Base-by-base conservation (phyloP, 2,797 vertebrate species). In the Morelia viridis region DNA sequence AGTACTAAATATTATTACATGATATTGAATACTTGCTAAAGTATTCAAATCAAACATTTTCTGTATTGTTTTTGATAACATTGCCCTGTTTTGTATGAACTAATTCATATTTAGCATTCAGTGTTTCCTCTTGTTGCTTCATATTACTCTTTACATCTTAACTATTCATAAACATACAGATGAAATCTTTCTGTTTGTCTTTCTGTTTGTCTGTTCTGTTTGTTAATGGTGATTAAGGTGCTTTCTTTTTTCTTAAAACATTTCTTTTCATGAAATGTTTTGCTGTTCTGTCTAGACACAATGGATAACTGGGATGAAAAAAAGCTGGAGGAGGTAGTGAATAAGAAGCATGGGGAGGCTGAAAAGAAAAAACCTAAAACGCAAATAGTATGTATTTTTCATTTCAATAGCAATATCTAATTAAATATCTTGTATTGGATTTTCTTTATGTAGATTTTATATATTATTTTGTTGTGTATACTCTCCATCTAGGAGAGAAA, bases 281-380 rank as follows among this genome's bases (percentile, higher is more conserved):
- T 68, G 17, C 62, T 93, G 2, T 91, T 95, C 53, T 93, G 86
- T 95, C 60, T 95, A 99, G 99, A 99, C 97, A 99, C 99, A 11
- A 99, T 99, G 99, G 99, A 99, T n/a, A 99, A 98, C 96, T 99
- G 99, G 99, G 99, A 99, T 91, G 99, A 99, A 97, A 99, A 99
- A 98, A 99, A 99, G 94, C 97, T 99, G 96, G 98, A 99, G 96
- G 99, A 99, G 96, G 99, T 99, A 50, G 97, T 99, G 93, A 99
- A 99, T 97, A 98, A 99, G 96, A 99, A 99, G 95, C 99, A 99
- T 83, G 99, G 99, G 95, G 99, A 99, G 95, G 98, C 98, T 0
- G 99, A 99, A 97, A 99, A 99, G 98, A 99, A 98, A 97, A 99
- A 99, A 95, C 97, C 98, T 89, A 99, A 99, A 98, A 99, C 99